A percentile compares a stretch with the other conserved stretches of the same genome.
phyloP scores from a whole-genome alignment of 1,140 invertebrate genomes.

The Kradibia gibbosae region DNA sequence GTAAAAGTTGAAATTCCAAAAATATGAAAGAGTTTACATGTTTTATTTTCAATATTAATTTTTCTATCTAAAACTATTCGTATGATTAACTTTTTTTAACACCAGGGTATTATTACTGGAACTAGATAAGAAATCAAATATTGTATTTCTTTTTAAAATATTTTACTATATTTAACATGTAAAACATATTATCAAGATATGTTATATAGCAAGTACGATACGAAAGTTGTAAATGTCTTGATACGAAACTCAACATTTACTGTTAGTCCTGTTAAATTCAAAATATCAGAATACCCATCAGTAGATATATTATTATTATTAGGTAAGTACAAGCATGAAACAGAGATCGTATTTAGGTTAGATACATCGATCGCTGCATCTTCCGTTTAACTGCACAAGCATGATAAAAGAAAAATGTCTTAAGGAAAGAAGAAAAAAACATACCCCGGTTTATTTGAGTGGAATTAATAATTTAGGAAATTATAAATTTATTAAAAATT shows the following conservation, averaged over 20 bases:
- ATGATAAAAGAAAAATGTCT: not conserved
- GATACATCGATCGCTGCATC: not conserved
- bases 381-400: not conserved
- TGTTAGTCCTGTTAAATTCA: not conserved
- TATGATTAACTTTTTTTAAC: not conserved
- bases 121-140: not conserved
- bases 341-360: not conserved
- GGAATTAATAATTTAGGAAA: too few relatives aligned
- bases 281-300: conserved; percentile 1
- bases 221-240: not conserved
- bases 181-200: not conserved
- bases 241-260: not conserved
- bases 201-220: not conserved
- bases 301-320: not conserved
- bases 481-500: too few relatives aligned
- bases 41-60: not conserved
- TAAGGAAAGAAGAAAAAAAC: not conserved
- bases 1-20: too few relatives aligned
- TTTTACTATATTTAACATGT: not conserved
- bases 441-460: too few relatives aligned
- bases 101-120: not conserved
- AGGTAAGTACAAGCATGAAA: not conserved
- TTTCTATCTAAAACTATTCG: not conserved
- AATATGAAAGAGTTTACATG: not conserved
- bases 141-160: not conserved